phyloP scores from a whole-genome alignment of 2,888 invertebrate species.

The Anticlea derivata region DNA sequence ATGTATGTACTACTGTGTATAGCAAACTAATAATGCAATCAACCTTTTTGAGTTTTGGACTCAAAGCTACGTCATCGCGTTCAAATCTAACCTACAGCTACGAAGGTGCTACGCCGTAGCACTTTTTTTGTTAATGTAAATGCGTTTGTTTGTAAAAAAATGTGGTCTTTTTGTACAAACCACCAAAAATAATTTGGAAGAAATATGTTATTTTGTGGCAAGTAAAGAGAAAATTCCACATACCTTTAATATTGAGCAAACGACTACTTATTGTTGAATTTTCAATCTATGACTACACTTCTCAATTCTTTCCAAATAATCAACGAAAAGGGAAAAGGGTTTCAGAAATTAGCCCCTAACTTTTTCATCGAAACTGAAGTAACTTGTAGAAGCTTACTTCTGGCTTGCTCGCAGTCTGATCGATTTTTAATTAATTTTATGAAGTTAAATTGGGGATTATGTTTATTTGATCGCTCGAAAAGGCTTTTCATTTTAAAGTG shows the following conservation, averaged over 20 bases:
- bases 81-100: constrained; percentile 3
- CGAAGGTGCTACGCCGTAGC: constrained; percentile 11
- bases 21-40: too few relatives aligned
- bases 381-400: constrained; percentile 53
- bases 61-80: background rate
- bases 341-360: constrained; percentile 70
- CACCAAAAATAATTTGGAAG: too few relatives aligned
- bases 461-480: constrained; percentile 65
- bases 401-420: constrained; percentile 69
- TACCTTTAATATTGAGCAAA: too few relatives aligned
- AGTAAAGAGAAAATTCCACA: too few relatives aligned
- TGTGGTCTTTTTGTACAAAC: too few relatives aligned
- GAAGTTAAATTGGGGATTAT: constrained; percentile 82
- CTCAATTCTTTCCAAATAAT: too few relatives aligned
- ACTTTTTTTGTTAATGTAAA: too few relatives aligned
- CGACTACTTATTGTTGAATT: too few relatives aligned
- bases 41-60: background rate
- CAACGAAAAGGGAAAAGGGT: too few relatives aligned
- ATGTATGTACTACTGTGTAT: too few relatives aligned
- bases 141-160: too few relatives aligned
- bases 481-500: constrained; percentile 30
- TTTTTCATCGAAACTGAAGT: constrained; percentile 59
- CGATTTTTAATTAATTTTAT: constrained; percentile 80
- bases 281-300: background rate
- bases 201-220: too few relatives aligned